A percentile compares a stretch with the other conserved stretches of the same genome.
These are phyloP conservation scores for Prietella phreatophila DNA, from an alignment of 2,113 vertebrate species.

Conservation along the genomic window DNA sequence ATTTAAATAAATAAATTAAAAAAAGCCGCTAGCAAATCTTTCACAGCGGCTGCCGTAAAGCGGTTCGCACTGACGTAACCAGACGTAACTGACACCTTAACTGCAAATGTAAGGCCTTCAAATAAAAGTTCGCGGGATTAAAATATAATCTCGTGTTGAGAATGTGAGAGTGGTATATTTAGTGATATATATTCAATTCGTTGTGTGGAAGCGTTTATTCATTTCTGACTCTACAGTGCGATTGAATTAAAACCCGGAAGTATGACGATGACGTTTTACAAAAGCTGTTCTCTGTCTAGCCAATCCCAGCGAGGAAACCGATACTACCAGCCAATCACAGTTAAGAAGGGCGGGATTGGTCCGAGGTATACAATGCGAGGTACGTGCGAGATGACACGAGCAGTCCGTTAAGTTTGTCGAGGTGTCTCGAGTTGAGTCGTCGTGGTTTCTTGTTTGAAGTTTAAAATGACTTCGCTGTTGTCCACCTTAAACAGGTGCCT, in stretches of 20 bases:
- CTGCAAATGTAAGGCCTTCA: not conserved
- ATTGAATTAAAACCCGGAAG: conserved; percentile 7
- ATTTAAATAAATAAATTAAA: not conserved
- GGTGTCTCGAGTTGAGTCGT: no score
- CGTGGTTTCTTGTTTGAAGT: not conserved
- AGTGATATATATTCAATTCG: not conserved
- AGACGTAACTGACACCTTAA: not conserved
- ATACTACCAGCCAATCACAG: not conserved
- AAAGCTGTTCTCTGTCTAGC: not conserved
- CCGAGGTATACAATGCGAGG: not conserved
- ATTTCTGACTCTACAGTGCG: not conserved
- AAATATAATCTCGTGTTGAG: not conserved
- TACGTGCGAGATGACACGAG: conserved; percentile 37
- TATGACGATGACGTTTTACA: not conserved
- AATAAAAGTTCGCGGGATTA: not conserved
- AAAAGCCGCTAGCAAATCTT: not conserved
- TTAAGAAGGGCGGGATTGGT: not conserved
- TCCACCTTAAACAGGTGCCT: conserved; percentile 53
- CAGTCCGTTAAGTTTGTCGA: not conserved
- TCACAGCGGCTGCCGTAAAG: not conserved
- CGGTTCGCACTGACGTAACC: not conserved
- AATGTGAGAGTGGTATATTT: not conserved
- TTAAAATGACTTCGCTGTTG: conserved; percentile 62
- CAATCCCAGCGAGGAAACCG: not conserved
- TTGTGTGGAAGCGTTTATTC: not conserved